These are phyloP conservation scores for Chrysolina americana DNA, from an alignment of 2,888 invertebrate genomes.

Conservation along the genomic window DNA sequence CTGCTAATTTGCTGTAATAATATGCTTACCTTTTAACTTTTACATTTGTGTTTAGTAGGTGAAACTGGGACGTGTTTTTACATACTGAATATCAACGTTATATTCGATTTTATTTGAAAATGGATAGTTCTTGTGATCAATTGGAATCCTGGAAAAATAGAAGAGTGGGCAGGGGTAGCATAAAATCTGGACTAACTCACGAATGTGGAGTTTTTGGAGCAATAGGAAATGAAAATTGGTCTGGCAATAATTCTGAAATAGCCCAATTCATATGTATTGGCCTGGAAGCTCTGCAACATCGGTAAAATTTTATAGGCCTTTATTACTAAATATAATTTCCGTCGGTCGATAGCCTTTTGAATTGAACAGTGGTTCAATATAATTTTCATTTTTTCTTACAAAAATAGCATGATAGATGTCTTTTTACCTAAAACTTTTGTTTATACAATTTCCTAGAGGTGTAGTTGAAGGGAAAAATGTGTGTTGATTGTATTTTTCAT, in stretches of 20 bases:
- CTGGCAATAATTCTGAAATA: slow-evolving; percentile 77
- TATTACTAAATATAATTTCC: not conserved
- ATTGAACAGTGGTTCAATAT: too few relatives aligned
- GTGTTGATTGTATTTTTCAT: too few relatives aligned
- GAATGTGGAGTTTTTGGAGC: slow-evolving; percentile 97
- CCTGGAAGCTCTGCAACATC: slow-evolving; percentile 92
- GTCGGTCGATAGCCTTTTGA: too few relatives aligned
- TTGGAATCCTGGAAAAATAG: slow-evolving; percentile 43
- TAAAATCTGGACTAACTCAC: slow-evolving; percentile 75
- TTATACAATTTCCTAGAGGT: too few relatives aligned
- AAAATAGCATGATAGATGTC: too few relatives aligned
- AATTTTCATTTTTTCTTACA: not conserved
- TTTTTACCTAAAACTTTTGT: too few relatives aligned
- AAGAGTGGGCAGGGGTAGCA: slow-evolving; percentile 45
- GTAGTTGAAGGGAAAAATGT: too few relatives aligned
- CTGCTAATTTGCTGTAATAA: too few relatives aligned
- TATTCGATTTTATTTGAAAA: not conserved
- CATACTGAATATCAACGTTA: not conserved
- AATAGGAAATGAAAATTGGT: slow-evolving; percentile 76
- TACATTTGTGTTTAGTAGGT: not conserved
- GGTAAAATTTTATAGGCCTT: slow-evolving; percentile 69
- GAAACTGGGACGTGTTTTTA: not conserved
- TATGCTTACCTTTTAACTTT: not conserved
- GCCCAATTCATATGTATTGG: slow-evolving; percentile 93
- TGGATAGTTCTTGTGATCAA: not conserved